phyloP scores from a whole-genome alignment of 2,113 vertebrate species.

The Mormyrus iriodes region DNA sequence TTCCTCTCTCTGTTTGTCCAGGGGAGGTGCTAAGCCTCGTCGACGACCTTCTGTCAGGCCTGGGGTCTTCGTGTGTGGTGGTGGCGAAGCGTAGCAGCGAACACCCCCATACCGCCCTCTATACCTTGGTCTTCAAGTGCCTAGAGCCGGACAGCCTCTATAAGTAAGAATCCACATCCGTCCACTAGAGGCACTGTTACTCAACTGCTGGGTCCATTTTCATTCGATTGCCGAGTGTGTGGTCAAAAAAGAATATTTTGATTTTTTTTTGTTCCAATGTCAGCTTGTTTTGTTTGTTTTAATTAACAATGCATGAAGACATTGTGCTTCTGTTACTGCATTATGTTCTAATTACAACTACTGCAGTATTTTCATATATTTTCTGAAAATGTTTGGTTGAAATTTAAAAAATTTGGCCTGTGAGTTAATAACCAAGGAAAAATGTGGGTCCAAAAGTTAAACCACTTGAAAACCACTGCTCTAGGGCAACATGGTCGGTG shows the following conservation, averaged over 20 bases:
- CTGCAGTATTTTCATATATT: background rate
- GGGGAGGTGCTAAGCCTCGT: conserved; percentile 93
- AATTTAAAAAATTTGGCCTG: background rate
- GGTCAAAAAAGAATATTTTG: background rate
- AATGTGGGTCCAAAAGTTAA: background rate
- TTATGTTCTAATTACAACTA: background rate
- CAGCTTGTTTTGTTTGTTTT: background rate
- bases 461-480: background rate
- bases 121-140: conserved; percentile 97
- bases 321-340: background rate
- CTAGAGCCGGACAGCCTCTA: conserved; percentile 96
- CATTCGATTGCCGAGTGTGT: background rate
- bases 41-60: conserved; percentile 88
- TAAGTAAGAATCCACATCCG: conserved; percentile 72
- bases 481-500: background rate
- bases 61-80: conserved; percentile 88
- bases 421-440: background rate
- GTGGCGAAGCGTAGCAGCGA: conserved; percentile 80
- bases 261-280: background rate
- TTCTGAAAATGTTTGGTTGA: background rate
- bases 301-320: background rate
- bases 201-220: background rate
- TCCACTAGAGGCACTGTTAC: background rate
- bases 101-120: conserved; percentile 73
- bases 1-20: conserved; percentile 48